Base-by-base conservation (phyloP, 2,888 invertebrate genomes). In the Drosophila heteroneura region DNA sequence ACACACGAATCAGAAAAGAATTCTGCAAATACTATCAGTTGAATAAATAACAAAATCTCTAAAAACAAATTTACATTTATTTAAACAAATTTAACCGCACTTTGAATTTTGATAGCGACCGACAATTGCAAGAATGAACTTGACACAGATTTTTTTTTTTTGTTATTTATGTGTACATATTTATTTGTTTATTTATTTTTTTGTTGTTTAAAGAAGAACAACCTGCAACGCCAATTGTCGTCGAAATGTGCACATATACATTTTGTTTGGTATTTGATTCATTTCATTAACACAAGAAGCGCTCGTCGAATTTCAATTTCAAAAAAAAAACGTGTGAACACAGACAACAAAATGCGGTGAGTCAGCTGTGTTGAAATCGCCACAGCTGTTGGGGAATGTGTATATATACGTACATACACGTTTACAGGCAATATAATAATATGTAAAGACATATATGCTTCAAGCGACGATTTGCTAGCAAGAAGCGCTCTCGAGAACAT, bases 241-340 rank as follows among this genome's bases (percentile, higher is more conserved):
- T 66, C 39, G 39, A 64, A 61, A 51, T 67, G 59, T 71, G 56
- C 12, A 64, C 52, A 44, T 52, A 30, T 44, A 28, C 28, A n/a
- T 57, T n/a, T 39, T 39, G n/a, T 32, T 44, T 58, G 32, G 58
- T 44, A 51, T 67, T 71, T 49, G 56, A 44, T 59, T 65, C 63
- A 30, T 80, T 76, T 74, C 66, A 85, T 81, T 81, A 70, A 74
- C 68, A 72, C 68, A 60, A 73, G 61, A 52, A 61, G 63, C 74
- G 53, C 39, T 69, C 39, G 56, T 84, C 85, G 62, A 80, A 85
- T 84, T 85, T 74, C 87, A 74, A 76, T 81, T 66, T 61, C 41
- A 74, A 74, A 54, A 60, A 71, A 60, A 61, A 83, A 83, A 76
- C 84, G 79, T 79, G 87, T 82, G 82, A 82, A 76, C 67, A 60